Percentiles rank a stretch among this genome's conserved stretches.
Evolutionary conservation across 2,797 vertebrate species (phyloP).

Genomic region (Pseudochirops cupreus): DNA sequence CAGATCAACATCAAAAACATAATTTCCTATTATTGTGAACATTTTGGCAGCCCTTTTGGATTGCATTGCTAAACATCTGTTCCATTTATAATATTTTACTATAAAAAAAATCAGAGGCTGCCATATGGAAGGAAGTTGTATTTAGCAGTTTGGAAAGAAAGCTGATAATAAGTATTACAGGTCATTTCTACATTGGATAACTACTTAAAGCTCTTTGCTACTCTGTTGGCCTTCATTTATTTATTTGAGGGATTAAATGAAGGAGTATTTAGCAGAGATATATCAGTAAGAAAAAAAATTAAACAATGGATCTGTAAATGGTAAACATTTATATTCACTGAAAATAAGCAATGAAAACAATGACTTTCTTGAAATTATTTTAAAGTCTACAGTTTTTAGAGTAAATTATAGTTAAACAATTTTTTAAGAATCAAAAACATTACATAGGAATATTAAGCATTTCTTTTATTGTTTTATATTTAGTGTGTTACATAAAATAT

Average conservation of each 20-base stretch:
- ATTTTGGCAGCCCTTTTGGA: slow-evolving; percentile 60
- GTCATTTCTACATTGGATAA: background rate
- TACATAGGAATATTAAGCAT: background rate
- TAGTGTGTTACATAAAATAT: background rate
- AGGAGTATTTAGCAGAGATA: slow-evolving; percentile 16
- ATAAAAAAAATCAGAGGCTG: slow-evolving; percentile 30
- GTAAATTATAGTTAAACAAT: background rate
- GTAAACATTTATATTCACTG: background rate
- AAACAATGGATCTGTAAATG: background rate
- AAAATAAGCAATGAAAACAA: background rate
- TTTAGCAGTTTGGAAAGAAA: slow-evolving; percentile 41
- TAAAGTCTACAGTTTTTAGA: slow-evolving; percentile 7
- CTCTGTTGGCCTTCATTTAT: background rate
- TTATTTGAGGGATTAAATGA: background rate
- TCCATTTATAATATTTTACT: slow-evolving; percentile 65
- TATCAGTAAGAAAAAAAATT: background rate
- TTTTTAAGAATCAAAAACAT: slow-evolving; percentile 2
- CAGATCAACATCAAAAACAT: slow-evolving; percentile 70
- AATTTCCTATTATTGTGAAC: slow-evolving; percentile 66
- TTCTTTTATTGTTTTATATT: background rate
- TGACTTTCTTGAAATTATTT: background rate
- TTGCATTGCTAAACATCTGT: slow-evolving; percentile 71
- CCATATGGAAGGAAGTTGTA: slow-evolving; percentile 22
- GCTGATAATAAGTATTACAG: background rate
- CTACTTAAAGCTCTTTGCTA: background rate